Percentiles rank a stretch among this genome's conserved stretches.
phyloP scores from a whole-genome alignment of 2,113 vertebrate genomes.

The Diglossa brunneiventris region DNA sequence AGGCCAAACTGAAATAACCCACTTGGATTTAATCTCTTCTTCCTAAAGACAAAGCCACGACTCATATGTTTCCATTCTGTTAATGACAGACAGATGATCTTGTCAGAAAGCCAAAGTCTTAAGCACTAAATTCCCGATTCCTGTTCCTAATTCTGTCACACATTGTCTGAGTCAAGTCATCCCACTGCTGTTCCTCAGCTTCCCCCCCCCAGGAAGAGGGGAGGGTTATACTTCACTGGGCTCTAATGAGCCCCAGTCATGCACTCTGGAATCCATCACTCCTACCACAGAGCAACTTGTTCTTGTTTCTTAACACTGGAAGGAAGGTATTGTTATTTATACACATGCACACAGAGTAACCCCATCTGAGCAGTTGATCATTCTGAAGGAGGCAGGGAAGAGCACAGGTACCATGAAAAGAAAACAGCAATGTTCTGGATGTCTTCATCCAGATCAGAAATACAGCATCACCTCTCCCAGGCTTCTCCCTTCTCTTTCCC shows the following conservation, averaged over 20 bases:
- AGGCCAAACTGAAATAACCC: slow-evolving; percentile 40
- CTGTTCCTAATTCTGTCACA: background rate
- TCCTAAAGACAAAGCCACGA: slow-evolving; percentile 6
- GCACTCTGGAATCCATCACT: background rate
- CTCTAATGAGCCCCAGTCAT: background rate
- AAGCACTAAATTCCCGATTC: background rate
- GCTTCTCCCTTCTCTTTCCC: background rate
- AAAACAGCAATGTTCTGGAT: background rate
- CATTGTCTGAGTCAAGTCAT: background rate
- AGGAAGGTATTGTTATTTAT: background rate
- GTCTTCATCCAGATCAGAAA: background rate
- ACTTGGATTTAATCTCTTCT: slow-evolving; percentile 39
- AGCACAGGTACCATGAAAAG: background rate
- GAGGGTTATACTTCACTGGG: background rate
- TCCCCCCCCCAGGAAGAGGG: background rate
- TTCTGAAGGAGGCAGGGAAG: background rate
- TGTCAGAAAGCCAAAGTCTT: slow-evolving; percentile 23
- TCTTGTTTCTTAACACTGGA: background rate
- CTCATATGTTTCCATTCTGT: background rate
- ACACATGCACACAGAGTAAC: background rate
- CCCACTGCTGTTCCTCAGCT: background rate
- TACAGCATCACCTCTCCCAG: background rate
- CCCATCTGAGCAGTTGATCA: background rate
- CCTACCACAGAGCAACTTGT: background rate
- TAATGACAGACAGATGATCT: background rate